Conservation (phyloP, 2,797 vertebrate genomes). For the Neomorphus geoffroyi region DNA sequence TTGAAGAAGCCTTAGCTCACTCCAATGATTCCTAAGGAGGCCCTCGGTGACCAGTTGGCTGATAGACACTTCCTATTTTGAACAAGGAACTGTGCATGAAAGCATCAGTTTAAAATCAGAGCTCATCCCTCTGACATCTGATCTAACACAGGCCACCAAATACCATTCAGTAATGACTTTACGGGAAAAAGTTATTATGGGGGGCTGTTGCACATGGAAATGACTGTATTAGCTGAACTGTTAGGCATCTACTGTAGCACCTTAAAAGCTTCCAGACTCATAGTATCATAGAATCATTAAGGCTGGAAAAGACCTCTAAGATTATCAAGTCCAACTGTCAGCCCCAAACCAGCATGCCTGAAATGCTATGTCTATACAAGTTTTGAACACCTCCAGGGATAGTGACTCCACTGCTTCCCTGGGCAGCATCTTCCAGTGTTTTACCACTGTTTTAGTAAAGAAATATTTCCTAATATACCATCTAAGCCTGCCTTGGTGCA, state of each 20-base stretch:
- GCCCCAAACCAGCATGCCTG: too few species aligned
- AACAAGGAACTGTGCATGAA: background rate
- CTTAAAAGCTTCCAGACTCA: background rate
- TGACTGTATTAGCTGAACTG: background rate
- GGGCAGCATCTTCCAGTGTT: too few species aligned
- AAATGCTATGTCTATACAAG: too few species aligned
- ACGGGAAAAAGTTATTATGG: background rate
- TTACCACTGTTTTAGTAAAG: too few species aligned
- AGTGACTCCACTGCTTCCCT: too few species aligned
- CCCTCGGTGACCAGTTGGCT: background rate
- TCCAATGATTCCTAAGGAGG: background rate
- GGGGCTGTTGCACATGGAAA: background rate
- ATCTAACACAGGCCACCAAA: background rate
- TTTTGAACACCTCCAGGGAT: too few species aligned
- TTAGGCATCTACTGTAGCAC: background rate
- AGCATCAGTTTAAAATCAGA: background rate
- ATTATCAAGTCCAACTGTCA: too few species aligned
- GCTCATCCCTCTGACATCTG: background rate
- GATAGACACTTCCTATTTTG: background rate
- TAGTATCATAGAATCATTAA: too few species aligned
- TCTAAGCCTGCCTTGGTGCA: too few species aligned
- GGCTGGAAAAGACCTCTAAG: too few species aligned
- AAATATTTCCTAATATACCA: too few species aligned
- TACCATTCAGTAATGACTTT: background rate
- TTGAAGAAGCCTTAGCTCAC: background rate